Evolutionary conservation across 2,113 vertebrate species (phyloP).

Genomic region (Xenus cinereus): DNA sequence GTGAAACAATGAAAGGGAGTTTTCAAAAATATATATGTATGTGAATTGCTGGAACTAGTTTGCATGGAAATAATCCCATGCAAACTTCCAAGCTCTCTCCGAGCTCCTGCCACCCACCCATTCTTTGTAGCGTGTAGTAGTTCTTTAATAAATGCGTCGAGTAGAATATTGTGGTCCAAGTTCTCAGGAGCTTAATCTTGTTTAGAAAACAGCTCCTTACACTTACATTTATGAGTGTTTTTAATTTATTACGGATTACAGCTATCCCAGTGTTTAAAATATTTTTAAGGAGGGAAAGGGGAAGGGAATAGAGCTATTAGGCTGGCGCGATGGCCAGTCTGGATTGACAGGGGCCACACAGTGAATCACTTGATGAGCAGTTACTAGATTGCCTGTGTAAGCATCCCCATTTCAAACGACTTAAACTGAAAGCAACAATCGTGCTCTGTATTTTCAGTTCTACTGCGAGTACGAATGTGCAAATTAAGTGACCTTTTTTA

Average conservation of each 20-base stretch:
- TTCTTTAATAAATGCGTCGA: neutral
- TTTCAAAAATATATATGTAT: neutral
- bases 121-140: neutral
- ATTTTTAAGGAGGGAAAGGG: neutral
- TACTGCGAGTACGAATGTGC: neutral
- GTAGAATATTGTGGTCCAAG: neutral
- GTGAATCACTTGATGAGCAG: neutral
- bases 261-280: neutral
- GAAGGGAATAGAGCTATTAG: neutral
- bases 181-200: neutral
- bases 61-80: neutral
- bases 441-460: neutral
- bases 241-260: neutral
- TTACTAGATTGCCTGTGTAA: neutral
- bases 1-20: neutral
- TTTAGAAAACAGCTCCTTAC: neutral
- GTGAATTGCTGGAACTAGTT: neutral
- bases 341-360: neutral
- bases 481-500: neutral
- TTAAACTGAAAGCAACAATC: neutral
- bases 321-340: rapidly evolving
- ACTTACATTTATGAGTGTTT: neutral
- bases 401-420: neutral
- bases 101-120: neutral
- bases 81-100: neutral